Percentiles rank a stretch among this genome's conserved stretches.
Conservation (phyloP, 2,888 invertebrate species). For the Zaprionus bogoriensis region DNA sequence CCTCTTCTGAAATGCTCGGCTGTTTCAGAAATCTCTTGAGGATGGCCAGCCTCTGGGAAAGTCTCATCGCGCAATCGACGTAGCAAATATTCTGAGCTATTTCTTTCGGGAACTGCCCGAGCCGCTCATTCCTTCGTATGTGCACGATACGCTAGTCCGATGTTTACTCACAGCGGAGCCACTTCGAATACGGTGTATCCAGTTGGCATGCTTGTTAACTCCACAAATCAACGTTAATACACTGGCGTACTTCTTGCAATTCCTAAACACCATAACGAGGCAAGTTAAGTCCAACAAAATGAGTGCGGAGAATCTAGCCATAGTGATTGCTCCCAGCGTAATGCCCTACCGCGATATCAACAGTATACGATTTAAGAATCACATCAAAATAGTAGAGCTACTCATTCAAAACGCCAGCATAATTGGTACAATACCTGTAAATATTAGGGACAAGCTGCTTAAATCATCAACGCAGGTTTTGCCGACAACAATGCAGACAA, state of each 20-base stretch:
- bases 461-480: not conserved
- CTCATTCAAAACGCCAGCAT: slow-evolving; percentile 90
- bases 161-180: slow-evolving; percentile 79
- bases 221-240: slow-evolving; percentile 91
- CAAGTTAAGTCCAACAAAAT: slow-evolving; percentile 90
- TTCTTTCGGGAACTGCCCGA: slow-evolving; percentile 94
- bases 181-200: slow-evolving; percentile 79
- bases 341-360: slow-evolving; percentile 88
- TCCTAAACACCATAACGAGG: slow-evolving; percentile 84
- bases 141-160: slow-evolving; percentile 90
- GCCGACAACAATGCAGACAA: not conserved
- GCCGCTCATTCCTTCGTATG: slow-evolving; percentile 88
- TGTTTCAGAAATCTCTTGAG: slow-evolving; percentile 18
- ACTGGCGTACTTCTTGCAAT: slow-evolving; percentile 91
- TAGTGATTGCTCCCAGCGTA: slow-evolving; percentile 92
- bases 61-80: slow-evolving; percentile 91
- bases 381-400: slow-evolving; percentile 88
- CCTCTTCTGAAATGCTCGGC: too few species aligned
- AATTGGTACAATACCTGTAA: slow-evolving; percentile 85
- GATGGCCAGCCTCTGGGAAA: slow-evolving; percentile 84
- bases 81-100: slow-evolving; percentile 92
- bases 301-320: slow-evolving; percentile 92
- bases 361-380: slow-evolving; percentile 87
- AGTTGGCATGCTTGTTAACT: slow-evolving; percentile 88
- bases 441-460: slow-evolving; percentile 7